These are phyloP conservation scores for Brachyptera risi DNA, from an alignment of 2,888 invertebrate species.

Conservation along the genomic window DNA sequence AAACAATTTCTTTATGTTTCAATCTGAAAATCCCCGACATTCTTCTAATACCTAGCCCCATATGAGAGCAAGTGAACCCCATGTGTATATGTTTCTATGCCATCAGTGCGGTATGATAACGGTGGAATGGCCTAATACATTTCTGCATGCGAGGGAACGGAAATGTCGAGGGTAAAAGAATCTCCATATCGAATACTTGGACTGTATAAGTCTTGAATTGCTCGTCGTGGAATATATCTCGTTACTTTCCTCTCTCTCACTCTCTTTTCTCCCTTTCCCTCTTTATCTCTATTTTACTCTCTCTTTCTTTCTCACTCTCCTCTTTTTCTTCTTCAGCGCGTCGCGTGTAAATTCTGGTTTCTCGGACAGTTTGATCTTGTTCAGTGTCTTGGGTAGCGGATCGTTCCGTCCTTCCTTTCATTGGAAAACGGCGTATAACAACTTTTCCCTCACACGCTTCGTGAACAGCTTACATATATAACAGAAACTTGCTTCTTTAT, in stretches of 20 bases:
- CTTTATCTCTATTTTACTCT: constrained; percentile 9
- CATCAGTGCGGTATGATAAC: neutral
- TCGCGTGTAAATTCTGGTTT: constrained; percentile 33
- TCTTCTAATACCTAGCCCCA: neutral
- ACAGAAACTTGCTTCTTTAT: neutral
- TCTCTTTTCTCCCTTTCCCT: constrained; percentile 16
- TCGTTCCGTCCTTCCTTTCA: constrained; percentile 23
- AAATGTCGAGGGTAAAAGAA: constrained; percentile 13
- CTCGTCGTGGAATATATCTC: constrained; percentile 17
- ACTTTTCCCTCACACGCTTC: neutral
- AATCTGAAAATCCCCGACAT: neutral
- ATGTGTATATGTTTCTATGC: no score
- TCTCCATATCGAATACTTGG: constrained; percentile 26
- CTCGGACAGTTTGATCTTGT: constrained; percentile 34
- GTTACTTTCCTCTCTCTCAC: constrained; percentile 13
- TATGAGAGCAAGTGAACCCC: no score
- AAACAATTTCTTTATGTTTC: constrained; percentile 2
- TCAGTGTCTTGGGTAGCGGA: constrained; percentile 23
- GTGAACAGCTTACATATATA: no score
- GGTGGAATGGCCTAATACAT: no score
- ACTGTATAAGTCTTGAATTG: constrained; percentile 21
- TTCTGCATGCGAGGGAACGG: neutral
- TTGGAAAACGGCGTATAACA: constrained; percentile 24
- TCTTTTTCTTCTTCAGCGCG: constrained; percentile 12
- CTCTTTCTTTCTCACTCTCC: constrained; percentile 15